These are phyloP conservation scores for Perccottus glenii DNA, from an alignment of 2,113 vertebrate species.

Conservation along the genomic window DNA sequence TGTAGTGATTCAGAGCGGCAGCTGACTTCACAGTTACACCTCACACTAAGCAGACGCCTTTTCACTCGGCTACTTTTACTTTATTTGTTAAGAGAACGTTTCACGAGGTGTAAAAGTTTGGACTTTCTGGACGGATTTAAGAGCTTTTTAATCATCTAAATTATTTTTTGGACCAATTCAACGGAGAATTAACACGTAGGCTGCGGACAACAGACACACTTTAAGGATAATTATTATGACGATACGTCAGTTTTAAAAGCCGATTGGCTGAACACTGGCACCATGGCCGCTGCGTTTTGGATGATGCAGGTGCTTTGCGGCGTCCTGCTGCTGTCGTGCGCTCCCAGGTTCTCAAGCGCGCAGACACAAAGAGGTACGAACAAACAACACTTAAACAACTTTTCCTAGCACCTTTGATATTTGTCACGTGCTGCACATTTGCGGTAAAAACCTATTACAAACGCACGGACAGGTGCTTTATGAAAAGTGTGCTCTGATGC, in stretches of 20 bases:
- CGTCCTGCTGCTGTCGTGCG: slow-evolving; percentile 62
- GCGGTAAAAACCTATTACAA: background rate
- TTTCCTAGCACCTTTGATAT: background rate
- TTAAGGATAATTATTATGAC: slow-evolving; percentile 1
- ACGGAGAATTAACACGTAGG: fast-evolving
- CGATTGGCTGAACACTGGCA: slow-evolving; percentile 1
- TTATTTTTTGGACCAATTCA: background rate
- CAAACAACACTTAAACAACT: background rate
- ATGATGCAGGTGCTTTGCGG: slow-evolving; percentile 55
- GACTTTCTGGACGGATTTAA: background rate
- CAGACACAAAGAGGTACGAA: slow-evolving; percentile 68
- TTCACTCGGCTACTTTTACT: background rate
- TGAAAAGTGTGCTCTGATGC: background rate
- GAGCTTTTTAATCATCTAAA: background rate
- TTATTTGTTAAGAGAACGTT: background rate
- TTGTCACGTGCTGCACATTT: background rate
- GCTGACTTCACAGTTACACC: background rate
- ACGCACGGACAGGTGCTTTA: background rate
- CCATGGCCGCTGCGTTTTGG: slow-evolving; percentile 27
- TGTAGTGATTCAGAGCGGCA: slow-evolving; percentile 43
- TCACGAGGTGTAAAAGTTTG: background rate
- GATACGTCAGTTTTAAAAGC: slow-evolving; percentile 5
- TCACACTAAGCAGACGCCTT: slow-evolving; percentile 10
- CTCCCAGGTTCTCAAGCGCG: slow-evolving; percentile 49
- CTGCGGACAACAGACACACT: background rate